phyloP scores from a whole-genome alignment of 2,113 vertebrate genomes.

The Thryonomys swinderianus region DNA sequence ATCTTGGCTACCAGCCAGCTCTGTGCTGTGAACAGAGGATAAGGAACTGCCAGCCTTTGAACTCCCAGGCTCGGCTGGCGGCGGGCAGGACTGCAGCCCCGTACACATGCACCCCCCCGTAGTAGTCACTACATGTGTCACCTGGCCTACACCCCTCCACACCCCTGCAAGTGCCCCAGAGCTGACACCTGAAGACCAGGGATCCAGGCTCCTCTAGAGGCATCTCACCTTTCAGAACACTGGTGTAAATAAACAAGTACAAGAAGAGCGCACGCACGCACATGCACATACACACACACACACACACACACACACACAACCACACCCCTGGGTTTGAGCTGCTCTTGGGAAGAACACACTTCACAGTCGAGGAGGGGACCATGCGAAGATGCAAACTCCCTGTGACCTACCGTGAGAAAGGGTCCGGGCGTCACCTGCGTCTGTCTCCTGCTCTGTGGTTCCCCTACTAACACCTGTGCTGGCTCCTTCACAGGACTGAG shows the following conservation, averaged over 20 bases:
- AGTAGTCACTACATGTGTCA: not conserved
- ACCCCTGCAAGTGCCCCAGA: not conserved
- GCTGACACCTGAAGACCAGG: not conserved
- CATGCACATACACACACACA: too few relatives aligned
- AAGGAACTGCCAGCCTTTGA: not conserved
- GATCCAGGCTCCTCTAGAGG: not conserved
- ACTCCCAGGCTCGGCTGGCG: not conserved
- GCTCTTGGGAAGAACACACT: not conserved
- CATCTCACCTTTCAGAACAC: not conserved
- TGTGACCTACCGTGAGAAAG: not conserved
- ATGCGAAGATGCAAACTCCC: not conserved
- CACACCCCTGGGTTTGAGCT: too few relatives aligned
- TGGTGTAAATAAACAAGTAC: not conserved
- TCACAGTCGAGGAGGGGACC: not conserved
- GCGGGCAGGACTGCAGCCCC: not conserved
- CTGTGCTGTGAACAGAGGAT: not conserved
- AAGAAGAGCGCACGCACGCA: not conserved
- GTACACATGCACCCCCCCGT: too few relatives aligned
- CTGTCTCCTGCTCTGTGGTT: accelerated
- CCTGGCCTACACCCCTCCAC: not conserved
- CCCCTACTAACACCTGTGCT: conserved; percentile 22
- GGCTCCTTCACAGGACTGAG: conserved; percentile 78
- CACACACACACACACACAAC: too few relatives aligned
- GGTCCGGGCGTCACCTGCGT: not conserved
- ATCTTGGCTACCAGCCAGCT: not conserved